Base-by-base conservation (phyloP, 2,888 invertebrate genomes). In the Apamea anceps region DNA sequence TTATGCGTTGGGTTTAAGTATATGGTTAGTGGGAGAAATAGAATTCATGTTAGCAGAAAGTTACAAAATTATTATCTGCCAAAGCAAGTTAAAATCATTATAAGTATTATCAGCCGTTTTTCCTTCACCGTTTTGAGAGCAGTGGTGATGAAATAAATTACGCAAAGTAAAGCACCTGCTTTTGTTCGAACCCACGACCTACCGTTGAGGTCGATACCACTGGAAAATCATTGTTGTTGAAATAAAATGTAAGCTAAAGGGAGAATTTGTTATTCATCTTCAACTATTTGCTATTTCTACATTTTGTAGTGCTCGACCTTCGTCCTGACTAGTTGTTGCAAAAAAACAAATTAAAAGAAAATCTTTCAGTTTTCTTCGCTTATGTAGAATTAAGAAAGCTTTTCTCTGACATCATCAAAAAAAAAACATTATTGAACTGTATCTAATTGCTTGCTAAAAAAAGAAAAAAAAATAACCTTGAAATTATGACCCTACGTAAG, bases 361-460 rank as follows among this genome's bases (percentile, higher is more conserved):
- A 15, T 15, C 0, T 42, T 67, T 8, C 66, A 13, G 13, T 25
- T 42, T 68, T 12, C 28, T 28, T 48, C 12, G 12, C 48, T 6
- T 13, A 21, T 2, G 18, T 45, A 45, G 18, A 45, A 45, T 28
- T 5, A n/a, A n/a, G 5, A 68, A 48, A 68, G 6, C 2, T 7
- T 67, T 74, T 74, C 28, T 67, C n/a, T 42, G 7, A n/a, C n/a
- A n/a, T n/a, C n/a, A n/a, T n/a, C 25, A 37, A 66, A 15, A 32
- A 32, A 32, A 32, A 18, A 51, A 54, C 25, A 10, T n/a, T 45
- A 13, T 45, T 63, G 13, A 63, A 42, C 4, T 13, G 18, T 28
- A 28, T 8, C 5, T 63, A 48, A 48, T 15, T 25, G 28, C 4
- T 21, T 21, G 0, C n/a, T 1, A 4, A 12, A n/a, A n/a, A n/a